Conservation (phyloP, 2,797 vertebrate genomes). For the Schizopygopsis pylzovi region DNA sequence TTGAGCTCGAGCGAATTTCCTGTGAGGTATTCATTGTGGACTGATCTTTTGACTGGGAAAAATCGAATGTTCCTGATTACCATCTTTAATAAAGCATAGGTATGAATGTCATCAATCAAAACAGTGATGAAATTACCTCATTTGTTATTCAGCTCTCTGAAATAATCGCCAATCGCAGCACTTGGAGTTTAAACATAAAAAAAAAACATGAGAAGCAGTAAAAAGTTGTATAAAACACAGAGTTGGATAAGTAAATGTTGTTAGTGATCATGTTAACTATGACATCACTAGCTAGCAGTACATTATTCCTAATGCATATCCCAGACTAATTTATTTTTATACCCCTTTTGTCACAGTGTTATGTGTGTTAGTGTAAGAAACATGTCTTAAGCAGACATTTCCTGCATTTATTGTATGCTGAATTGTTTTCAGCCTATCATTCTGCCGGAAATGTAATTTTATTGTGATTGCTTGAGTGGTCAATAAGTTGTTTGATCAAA, state of each 20-base stretch:
- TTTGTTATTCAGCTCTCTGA: background rate
- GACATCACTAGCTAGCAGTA: background rate
- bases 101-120: slow-evolving; percentile 24
- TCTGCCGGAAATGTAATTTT: background rate
- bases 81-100: slow-evolving; percentile 35
- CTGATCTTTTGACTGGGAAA: background rate
- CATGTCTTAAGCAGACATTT: background rate
- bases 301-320: background rate
- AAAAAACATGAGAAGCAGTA: background rate
- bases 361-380: background rate
- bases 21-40: slow-evolving; percentile 22
- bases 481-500: slow-evolving; percentile 14
- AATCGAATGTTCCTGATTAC: background rate
- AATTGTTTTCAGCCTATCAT: slow-evolving; percentile 17
- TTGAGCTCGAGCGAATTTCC: slow-evolving; percentile 22
- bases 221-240: background rate
- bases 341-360: background rate
- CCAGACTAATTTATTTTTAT: background rate
- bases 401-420: background rate
- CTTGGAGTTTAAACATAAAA: background rate
- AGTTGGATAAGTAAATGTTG: background rate
- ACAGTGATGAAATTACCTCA: background rate
- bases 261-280: background rate
- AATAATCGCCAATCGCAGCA: background rate
- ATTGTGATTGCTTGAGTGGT: slow-evolving; percentile 26